Evolutionary conservation across 53 echinoderm and acorn worm species (phyloP).

Genomic region (Glandiceps talaboti): DNA sequence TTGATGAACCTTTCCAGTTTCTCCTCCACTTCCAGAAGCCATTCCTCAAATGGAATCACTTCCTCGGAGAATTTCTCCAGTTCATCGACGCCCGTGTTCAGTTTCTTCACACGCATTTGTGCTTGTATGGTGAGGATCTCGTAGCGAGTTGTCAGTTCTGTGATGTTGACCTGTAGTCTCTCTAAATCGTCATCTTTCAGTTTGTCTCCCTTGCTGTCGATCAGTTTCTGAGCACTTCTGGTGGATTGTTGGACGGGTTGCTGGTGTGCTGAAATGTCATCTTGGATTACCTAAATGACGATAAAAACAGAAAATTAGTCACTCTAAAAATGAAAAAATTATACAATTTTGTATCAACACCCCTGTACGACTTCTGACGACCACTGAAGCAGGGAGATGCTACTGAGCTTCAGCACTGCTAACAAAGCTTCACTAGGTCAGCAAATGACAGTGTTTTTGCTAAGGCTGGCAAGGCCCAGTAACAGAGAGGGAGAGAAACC

Average conservation of each 20-base stretch:
- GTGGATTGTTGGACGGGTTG: constrained; percentile 51
- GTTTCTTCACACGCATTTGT: constrained; percentile 69
- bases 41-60: constrained; percentile 75
- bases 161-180: constrained; percentile 31
- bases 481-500: too few relatives aligned
- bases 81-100: constrained; percentile 62
- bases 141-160: constrained; percentile 70
- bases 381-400: too few relatives aligned
- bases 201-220: constrained; percentile 73
- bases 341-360: too few relatives aligned
- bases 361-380: too few relatives aligned
- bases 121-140: constrained; percentile 78
- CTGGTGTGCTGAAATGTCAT: constrained; percentile 73
- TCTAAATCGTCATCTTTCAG: constrained; percentile 46
- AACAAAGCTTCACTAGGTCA: too few relatives aligned
- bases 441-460: too few relatives aligned
- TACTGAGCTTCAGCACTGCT: too few relatives aligned
- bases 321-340: too few relatives aligned
- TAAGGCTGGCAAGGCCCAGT: too few relatives aligned
- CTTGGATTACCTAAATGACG: constrained; percentile 31
- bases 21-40: constrained; percentile 69
- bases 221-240: constrained; percentile 43
- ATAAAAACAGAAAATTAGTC: too few relatives aligned
- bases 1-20: constrained; percentile 52
- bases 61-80: constrained; percentile 78